Percentiles rank a stretch among this genome's conserved stretches.
Evolutionary conservation across 2,888 invertebrate genomes (phyloP).

Genomic region (Blomia tropicalis): DNA sequence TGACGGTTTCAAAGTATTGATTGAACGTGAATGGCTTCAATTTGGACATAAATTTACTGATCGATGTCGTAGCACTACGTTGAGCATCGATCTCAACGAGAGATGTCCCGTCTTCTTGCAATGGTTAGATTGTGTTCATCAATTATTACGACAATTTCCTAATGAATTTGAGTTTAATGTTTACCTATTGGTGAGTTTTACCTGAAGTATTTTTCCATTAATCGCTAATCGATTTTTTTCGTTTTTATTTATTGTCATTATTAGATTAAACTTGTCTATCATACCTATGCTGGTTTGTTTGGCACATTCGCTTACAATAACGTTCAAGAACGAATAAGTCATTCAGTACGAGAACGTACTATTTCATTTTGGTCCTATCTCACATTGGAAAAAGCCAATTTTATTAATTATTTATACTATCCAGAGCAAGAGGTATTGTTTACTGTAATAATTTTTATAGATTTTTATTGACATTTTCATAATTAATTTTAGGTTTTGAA

Average conservation of each 20-base stretch:
- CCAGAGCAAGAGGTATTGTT: constrained; percentile 41
- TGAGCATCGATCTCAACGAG: constrained; percentile 77
- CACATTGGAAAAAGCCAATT: constrained; percentile 45
- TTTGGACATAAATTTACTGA: constrained; percentile 98
- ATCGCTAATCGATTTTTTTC: constrained; percentile 24
- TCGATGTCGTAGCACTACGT: constrained; percentile 55
- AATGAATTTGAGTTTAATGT: constrained; percentile 89
- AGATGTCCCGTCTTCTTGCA: constrained; percentile 92
- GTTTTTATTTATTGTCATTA: too few species aligned
- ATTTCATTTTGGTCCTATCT: constrained; percentile 76
- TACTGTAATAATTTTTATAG: neutral
- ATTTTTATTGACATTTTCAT: constrained; percentile 16
- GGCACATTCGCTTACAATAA: constrained; percentile 85
- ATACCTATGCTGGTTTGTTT: constrained; percentile 86
- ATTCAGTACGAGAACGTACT: constrained; percentile 36
- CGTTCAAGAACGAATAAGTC: constrained; percentile 32
- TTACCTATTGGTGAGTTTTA: constrained; percentile 56
- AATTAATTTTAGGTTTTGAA: constrained; percentile 52
- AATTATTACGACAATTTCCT: constrained; percentile 69
- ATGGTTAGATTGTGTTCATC: constrained; percentile 92
- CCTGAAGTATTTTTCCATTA: neutral
- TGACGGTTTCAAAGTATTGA: constrained; percentile 80
- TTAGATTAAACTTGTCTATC: constrained; percentile 82
- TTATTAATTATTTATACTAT: constrained; percentile 68
- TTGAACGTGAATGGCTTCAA: constrained; percentile 91